These are phyloP conservation scores for Onychomys arenicola DNA, from an alignment of 2,797 vertebrate species.

Conservation along the genomic window DNA sequence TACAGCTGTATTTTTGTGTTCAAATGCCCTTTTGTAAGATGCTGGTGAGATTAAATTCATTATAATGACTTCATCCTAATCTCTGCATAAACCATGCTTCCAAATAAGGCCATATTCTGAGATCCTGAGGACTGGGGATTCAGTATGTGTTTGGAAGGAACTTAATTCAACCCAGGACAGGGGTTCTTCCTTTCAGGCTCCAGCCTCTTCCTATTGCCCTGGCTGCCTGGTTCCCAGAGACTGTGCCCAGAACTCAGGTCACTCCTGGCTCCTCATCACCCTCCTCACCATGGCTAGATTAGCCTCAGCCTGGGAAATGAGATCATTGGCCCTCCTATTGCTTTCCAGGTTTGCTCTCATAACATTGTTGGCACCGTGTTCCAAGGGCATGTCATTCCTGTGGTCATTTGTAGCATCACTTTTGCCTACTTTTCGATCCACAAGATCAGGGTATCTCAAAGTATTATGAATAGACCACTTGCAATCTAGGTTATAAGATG, in stretches of 20 bases:
- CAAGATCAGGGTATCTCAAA: constrained; percentile 33
- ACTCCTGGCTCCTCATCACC: background rate
- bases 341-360: background rate
- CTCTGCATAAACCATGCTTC: background rate
- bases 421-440: background rate
- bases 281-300: background rate
- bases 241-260: background rate
- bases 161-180: background rate
- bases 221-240: background rate
- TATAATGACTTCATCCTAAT: constrained; percentile 32
- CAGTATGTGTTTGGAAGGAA: background rate
- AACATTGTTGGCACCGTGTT: background rate
- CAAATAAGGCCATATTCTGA: background rate
- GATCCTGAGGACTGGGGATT: background rate
- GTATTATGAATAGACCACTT: background rate
- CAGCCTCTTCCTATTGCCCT: background rate
- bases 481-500: background rate
- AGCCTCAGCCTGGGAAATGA: background rate
- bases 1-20: background rate
- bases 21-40: background rate
- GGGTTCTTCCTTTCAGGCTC: background rate
- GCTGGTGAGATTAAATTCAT: background rate
- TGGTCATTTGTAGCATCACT: background rate
- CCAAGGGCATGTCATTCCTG: background rate
- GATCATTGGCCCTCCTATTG: background rate